Conservation (phyloP, 2,888 invertebrate genomes). For the Napeogenes sylphis region DNA sequence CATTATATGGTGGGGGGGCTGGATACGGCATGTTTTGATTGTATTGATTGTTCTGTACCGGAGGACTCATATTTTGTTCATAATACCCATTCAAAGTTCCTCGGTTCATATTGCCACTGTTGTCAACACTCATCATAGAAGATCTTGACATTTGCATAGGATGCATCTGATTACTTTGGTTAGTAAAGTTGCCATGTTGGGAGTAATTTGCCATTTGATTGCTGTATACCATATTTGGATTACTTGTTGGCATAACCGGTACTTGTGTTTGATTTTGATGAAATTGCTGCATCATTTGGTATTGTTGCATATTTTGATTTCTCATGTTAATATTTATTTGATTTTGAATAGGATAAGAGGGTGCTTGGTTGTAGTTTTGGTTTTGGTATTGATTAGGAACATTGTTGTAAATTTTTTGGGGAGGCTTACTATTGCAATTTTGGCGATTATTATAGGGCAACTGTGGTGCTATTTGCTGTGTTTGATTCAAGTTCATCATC, state of each 20-base stretch:
- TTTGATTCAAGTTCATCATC: conserved; percentile 50
- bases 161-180: conserved; percentile 60
- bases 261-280: conserved; percentile 56
- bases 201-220: conserved; percentile 60
- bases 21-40: conserved; percentile 64
- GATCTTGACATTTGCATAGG: conserved; percentile 68
- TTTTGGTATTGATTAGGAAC: conserved; percentile 60
- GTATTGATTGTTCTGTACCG: conserved; percentile 52
- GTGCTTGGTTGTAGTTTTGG: conserved; percentile 58
- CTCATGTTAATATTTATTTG: conserved; percentile 52
- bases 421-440: conserved; percentile 54
- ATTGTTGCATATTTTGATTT: conserved; percentile 62
- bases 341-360: conserved; percentile 57
- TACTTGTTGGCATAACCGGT: conserved; percentile 52
- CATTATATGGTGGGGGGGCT: conserved; percentile 65
- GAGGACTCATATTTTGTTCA: conserved; percentile 53
- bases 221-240: conserved; percentile 47
- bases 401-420: conserved; percentile 55
- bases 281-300: conserved; percentile 63
- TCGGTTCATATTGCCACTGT: conserved; percentile 63
- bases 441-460: conserved; percentile 53
- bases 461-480: conserved; percentile 38
- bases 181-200: conserved; percentile 54
- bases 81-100: conserved; percentile 64
- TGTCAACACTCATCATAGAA: conserved; percentile 71